phyloP scores from a whole-genome alignment of 2,113 vertebrate species.

The Rhabdomys dilectus region DNA sequence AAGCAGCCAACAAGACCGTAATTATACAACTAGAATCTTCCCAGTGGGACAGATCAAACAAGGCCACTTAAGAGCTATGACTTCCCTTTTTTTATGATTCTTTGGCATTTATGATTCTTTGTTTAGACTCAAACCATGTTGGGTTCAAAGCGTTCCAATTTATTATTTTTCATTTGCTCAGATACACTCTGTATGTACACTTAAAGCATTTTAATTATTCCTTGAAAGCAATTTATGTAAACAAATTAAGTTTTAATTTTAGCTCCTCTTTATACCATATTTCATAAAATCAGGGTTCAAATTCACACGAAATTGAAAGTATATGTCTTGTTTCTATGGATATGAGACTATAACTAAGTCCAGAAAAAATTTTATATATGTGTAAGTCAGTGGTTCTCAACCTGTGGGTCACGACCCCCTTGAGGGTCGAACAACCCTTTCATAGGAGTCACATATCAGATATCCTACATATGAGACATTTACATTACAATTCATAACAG shows the following conservation, averaged over 20 bases:
- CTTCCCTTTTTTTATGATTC: neutral
- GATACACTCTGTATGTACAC: neutral
- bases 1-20: neutral
- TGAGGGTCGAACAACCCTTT: neutral
- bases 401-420: neutral
- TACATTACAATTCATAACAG: neutral
- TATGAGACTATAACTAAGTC: neutral
- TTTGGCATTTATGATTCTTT: neutral
- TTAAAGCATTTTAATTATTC: neutral
- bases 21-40: neutral
- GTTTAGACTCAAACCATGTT: neutral
- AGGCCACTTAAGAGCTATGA: neutral
- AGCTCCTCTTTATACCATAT: neutral
- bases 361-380: neutral
- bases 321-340: neutral
- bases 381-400: neutral
- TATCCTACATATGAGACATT: neutral
- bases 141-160: neutral
- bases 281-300: conserved; percentile 49
- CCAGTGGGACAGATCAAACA: neutral
- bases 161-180: neutral
- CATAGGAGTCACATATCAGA: neutral
- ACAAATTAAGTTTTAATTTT: conserved; percentile 46
- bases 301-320: conserved; percentile 38
- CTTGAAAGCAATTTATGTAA: conserved; percentile 4